A percentile compares a stretch with the other conserved stretches of the same genome.
phyloP scores from a whole-genome alignment of 2,113 vertebrate genomes.

The Scalopus aquaticus region DNA sequence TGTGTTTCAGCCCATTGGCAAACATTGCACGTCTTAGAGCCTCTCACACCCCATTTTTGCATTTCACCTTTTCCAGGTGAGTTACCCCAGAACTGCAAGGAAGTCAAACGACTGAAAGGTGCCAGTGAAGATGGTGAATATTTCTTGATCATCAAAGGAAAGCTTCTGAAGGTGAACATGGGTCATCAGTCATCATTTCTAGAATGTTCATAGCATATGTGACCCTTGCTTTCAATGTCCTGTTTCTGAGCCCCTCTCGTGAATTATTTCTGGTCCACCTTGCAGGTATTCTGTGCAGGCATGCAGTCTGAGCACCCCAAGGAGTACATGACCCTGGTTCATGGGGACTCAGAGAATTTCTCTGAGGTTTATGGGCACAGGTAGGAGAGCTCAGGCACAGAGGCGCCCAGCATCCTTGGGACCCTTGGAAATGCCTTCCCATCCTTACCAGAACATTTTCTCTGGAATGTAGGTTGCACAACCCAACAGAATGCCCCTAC shows the following conservation, averaged over 20 bases:
- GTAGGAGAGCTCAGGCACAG: constrained; percentile 81
- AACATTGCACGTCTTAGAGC: rapidly evolving
- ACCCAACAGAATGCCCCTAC: constrained; percentile 95
- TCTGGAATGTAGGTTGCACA: constrained; percentile 89
- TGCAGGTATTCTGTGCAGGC: constrained; percentile 94
- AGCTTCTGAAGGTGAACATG: constrained; percentile 89
- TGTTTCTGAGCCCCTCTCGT: background rate
- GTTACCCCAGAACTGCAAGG: constrained; percentile 91
- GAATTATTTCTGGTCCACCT: background rate
- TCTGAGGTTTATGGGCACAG: constrained; percentile 98
- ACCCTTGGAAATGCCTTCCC: constrained; percentile 9
- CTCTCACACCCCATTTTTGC: rapidly evolving
- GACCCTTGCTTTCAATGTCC: rapidly evolving
- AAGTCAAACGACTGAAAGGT: constrained; percentile 85
- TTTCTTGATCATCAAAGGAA: constrained; percentile 91
- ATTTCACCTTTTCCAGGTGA: constrained; percentile 85
- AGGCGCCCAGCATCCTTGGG: background rate
- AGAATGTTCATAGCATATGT: background rate
- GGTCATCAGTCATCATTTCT: background rate
- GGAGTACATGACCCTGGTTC: constrained; percentile 93
- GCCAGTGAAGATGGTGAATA: constrained; percentile 90
- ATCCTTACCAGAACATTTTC: constrained; percentile 77
- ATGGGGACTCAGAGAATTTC: constrained; percentile 94
- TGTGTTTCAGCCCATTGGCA: rapidly evolving
- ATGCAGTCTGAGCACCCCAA: constrained; percentile 93